A percentile compares a stretch with the other conserved stretches of the same genome.
Conservation (phyloP, 2,797 vertebrate species). For the Aldrovandia affinis region DNA sequence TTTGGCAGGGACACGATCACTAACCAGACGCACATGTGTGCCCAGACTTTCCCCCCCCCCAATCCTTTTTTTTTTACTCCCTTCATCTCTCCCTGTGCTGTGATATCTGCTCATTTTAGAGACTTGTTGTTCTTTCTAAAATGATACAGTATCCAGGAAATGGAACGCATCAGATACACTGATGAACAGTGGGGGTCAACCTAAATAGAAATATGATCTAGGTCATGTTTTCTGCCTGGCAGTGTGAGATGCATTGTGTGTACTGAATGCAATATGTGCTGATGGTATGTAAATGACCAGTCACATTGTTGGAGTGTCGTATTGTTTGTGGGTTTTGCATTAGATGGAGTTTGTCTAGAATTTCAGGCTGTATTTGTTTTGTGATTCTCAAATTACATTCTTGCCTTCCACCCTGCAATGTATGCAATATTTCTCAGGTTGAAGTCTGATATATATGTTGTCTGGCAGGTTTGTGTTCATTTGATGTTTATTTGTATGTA, state of each 20-base stretch:
- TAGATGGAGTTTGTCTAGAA: not conserved
- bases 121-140: not conserved
- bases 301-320: not conserved
- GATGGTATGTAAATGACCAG: not conserved
- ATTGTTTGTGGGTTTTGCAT: not conserved
- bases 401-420: not conserved
- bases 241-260: not conserved
- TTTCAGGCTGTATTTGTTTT: not conserved
- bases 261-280: not conserved
- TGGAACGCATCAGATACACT: not conserved
- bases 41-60: conserved; percentile 32
- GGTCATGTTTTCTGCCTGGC: not conserved
- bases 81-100: conserved; percentile 44
- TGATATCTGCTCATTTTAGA: conserved; percentile 20
- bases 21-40: conserved; percentile 63
- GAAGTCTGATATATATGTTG: not conserved
- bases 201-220: not conserved
- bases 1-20: conserved; percentile 57
- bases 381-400: not conserved
- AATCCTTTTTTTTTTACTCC: conserved; percentile 35
- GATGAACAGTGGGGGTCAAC: not conserved
- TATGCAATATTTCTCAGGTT: not conserved
- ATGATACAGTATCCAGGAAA: not conserved
- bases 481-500: not conserved
- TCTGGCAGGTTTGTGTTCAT: not conserved